Conservation (phyloP, 1,140 invertebrate genomes). For the Nephotettix cincticeps region DNA sequence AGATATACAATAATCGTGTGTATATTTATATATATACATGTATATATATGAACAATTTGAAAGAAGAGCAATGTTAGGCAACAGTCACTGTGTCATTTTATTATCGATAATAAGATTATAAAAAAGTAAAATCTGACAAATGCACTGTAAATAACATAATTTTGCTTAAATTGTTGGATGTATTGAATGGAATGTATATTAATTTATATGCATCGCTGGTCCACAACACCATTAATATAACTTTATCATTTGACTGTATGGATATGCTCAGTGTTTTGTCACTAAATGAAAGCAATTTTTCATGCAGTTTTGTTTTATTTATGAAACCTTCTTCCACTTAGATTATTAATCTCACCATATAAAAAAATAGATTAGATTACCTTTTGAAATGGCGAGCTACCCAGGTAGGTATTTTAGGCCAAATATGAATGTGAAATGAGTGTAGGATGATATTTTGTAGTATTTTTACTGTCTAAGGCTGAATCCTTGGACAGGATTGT, state of each 20-base stretch:
- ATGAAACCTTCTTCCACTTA: background rate
- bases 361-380: too few species aligned
- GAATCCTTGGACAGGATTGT: too few species aligned
- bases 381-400: too few species aligned
- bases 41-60: background rate
- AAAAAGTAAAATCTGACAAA: conserved; percentile 16
- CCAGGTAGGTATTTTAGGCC: too few species aligned
- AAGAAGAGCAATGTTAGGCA: conserved; percentile 19
- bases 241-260: conserved; percentile 43
- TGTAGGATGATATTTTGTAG: too few species aligned
- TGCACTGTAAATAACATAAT: conserved; percentile 23
- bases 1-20: conserved; percentile 6
- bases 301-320: conserved; percentile 28
- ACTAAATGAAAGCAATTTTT: conserved; percentile 44
- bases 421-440: too few species aligned
- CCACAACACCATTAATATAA: conserved; percentile 33
- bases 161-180: conserved; percentile 34
- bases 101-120: conserved; percentile 9
- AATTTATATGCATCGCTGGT: conserved; percentile 20
- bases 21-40: conserved; percentile 2
- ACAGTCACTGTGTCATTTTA: conserved; percentile 22
- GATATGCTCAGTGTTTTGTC: conserved; percentile 45
- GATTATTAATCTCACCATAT: too few species aligned
- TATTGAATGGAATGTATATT: conserved; percentile 24
- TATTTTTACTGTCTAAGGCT: too few species aligned